Evolutionary conservation across 1,140 invertebrate genomes (phyloP).

Genomic region (Tenebrio molitor): DNA sequence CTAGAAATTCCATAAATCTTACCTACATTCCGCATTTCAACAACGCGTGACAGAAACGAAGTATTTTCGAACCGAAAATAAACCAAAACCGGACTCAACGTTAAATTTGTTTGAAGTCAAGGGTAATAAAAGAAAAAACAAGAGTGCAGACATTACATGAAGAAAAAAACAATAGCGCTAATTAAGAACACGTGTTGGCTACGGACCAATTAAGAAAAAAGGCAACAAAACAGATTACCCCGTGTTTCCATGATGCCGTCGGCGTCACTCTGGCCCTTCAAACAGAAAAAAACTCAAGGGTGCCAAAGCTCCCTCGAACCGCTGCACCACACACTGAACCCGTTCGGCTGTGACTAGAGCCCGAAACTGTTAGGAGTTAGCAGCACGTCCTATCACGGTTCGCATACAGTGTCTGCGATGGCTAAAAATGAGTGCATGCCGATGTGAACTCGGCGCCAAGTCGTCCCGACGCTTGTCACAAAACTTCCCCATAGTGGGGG

Average conservation of each 20-base stretch:
- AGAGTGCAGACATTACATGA: background rate
- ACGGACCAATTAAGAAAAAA: slow-evolving; percentile 10
- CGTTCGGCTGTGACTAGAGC: slow-evolving; percentile 11
- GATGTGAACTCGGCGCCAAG: slow-evolving; percentile 46
- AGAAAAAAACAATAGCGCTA: background rate
- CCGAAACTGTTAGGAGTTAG: background rate
- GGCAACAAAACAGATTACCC: slow-evolving; percentile 2
- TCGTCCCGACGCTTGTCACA: slow-evolving; percentile 55
- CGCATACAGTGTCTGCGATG: slow-evolving; percentile 21
- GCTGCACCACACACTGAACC: slow-evolving; percentile 8
- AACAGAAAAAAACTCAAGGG: slow-evolving; percentile 12
- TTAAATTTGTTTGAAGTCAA: background rate
- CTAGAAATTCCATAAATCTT: too few relatives aligned
- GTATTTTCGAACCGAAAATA: background rate
- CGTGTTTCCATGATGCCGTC: background rate
- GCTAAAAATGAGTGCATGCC: slow-evolving; percentile 33
- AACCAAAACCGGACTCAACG: background rate
- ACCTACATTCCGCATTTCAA: too few relatives aligned
- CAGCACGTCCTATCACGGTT: background rate
- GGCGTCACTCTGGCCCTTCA: background rate
- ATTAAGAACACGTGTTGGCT: slow-evolving; percentile 2
- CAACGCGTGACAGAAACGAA: background rate
- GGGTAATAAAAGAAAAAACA: background rate
- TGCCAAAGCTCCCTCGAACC: background rate
- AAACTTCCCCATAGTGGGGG: slow-evolving; percentile 52